These are phyloP conservation scores for Catocala fraxini DNA, from an alignment of 2,888 invertebrate genomes.

Conservation along the genomic window DNA sequence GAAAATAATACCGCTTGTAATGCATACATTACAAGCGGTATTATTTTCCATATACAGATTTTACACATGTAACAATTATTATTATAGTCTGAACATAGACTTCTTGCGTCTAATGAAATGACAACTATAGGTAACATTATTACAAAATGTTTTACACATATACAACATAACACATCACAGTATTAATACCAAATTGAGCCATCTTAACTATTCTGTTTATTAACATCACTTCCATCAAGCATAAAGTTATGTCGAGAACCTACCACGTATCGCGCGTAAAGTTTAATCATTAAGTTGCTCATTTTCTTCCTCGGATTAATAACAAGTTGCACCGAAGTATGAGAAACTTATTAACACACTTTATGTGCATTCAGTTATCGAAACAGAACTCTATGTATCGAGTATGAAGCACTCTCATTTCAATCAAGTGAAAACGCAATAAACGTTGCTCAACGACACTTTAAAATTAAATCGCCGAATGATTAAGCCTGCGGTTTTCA, in stretches of 20 bases:
- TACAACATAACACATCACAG: not conserved
- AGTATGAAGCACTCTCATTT: not conserved
- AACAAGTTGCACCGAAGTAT: constrained; percentile 10
- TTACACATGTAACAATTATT: not conserved
- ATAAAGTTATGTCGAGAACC: constrained; percentile 18
- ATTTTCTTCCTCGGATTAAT: constrained; percentile 17
- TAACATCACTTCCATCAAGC: constrained; percentile 20
- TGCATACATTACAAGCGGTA: no score
- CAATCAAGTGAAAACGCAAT: constrained; percentile 3
- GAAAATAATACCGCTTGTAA: no score
- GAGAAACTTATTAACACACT: constrained; percentile 13
- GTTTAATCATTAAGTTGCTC: constrained; percentile 24
- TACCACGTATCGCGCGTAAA: constrained; percentile 12
- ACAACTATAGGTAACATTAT: not conserved
- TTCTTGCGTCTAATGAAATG: not conserved
- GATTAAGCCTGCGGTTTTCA: constrained; percentile 2
- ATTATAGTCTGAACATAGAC: not conserved
- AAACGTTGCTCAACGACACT: not conserved
- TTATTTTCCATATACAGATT: no score
- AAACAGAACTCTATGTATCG: not conserved
- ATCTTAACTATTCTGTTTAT: constrained; percentile 22
- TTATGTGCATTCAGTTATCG: not conserved
- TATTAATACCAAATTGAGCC: constrained; percentile 18
- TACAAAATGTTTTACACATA: not conserved
- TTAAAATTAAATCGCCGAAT: not conserved